phyloP scores from a whole-genome alignment of 1,140 invertebrate species.

The Drosophila arizonae region DNA sequence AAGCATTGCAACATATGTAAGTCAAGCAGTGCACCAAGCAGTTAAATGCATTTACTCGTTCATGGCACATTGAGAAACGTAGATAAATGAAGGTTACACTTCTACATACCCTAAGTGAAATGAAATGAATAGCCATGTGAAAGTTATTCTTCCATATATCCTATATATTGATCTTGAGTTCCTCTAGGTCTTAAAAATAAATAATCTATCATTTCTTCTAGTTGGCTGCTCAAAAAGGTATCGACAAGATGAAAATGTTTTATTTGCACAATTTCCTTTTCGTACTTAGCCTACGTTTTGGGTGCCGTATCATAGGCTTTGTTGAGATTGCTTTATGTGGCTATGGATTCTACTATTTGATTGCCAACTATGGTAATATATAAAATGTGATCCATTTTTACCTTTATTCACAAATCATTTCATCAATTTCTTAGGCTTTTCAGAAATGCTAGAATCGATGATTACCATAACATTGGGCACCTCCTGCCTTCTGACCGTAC shows the following conservation, averaged over 20 bases:
- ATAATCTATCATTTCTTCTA: background rate
- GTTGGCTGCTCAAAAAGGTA: background rate
- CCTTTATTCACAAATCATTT: background rate
- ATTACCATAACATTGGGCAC: slow-evolving; percentile 15
- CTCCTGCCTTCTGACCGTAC: slow-evolving; percentile 6
- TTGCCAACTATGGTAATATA: slow-evolving; percentile 7
- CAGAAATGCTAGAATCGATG: slow-evolving; percentile 14
- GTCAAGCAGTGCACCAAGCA: background rate
- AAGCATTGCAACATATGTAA: no score
- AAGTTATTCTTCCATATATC: no score
- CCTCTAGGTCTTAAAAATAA: background rate
- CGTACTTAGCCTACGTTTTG: slow-evolving; percentile 25
- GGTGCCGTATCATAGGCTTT: slow-evolving; percentile 18
- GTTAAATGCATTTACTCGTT: background rate
- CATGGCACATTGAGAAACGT: background rate
- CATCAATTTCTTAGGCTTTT: slow-evolving; percentile 11
- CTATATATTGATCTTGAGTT: no score
- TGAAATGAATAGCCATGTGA: no score
- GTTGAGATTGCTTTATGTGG: slow-evolving; percentile 8
- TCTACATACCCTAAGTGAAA: no score
- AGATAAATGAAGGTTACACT: no score
- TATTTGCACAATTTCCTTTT: slow-evolving; percentile 33
- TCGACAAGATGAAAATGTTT: slow-evolving; percentile 13
- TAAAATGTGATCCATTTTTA: background rate
- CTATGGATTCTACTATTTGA: slow-evolving; percentile 6